Evolutionary conservation across 2,113 vertebrate species (phyloP).

Genomic region (Ardeotis arabs): DNA sequence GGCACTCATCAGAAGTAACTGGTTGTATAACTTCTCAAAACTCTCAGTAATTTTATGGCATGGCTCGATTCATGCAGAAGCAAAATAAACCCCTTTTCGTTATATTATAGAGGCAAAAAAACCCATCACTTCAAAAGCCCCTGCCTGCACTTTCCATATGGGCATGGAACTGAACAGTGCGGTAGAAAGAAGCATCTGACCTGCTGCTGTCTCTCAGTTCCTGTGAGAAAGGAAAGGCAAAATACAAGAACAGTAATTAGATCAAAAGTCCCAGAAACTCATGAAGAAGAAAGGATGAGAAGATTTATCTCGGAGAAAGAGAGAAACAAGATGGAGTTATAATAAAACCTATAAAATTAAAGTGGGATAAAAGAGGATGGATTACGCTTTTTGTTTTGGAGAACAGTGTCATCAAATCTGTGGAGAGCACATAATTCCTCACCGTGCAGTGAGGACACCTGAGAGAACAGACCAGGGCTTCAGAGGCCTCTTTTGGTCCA

Average conservation of each 20-base stretch:
- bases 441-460: neutral
- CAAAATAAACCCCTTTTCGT: neutral
- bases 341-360: neutral
- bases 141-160: neutral
- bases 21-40: neutral
- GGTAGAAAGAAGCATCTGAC: neutral
- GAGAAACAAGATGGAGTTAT: neutral
- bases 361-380: neutral
- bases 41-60: neutral
- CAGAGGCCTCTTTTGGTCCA: neutral
- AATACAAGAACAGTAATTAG: neutral
- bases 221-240: neutral
- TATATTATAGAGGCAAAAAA: neutral
- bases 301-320: neutral
- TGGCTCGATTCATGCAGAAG: neutral
- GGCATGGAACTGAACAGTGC: neutral
- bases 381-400: neutral
- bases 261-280: neutral
- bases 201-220: fast-evolving
- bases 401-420: neutral
- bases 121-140: neutral
- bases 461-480: neutral
- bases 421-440: neutral
- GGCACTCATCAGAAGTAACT: neutral
- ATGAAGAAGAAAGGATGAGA: neutral